phyloP scores from a whole-genome alignment of 2,113 vertebrate genomes.

The Serilophus lunatus region DNA sequence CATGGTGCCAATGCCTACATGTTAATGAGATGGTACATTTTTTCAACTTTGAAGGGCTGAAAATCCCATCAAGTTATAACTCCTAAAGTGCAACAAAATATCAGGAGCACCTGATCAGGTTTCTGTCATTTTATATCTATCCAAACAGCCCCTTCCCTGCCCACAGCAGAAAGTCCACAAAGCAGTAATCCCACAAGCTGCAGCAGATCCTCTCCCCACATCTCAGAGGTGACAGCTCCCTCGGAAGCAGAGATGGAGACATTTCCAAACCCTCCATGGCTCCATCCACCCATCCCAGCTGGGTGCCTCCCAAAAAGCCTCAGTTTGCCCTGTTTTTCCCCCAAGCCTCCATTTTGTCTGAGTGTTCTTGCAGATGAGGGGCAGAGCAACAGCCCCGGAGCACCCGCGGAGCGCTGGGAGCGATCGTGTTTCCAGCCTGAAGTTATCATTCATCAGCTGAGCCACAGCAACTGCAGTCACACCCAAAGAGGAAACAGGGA shows the following conservation, averaged over 20 bases:
- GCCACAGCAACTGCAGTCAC: neutral
- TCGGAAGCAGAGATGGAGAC: neutral
- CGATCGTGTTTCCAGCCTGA: neutral
- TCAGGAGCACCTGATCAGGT: neutral
- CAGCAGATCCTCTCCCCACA: neutral
- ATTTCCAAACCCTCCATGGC: neutral
- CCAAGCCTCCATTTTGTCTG: neutral
- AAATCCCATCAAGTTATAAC: neutral
- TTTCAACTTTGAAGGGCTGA: neutral
- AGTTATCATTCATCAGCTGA: constrained; percentile 15
- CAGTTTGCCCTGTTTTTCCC: rapidly evolving
- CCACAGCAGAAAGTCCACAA: neutral
- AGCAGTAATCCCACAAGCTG: neutral
- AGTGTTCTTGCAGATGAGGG: neutral
- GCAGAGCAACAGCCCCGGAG: neutral
- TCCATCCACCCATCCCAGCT: neutral
- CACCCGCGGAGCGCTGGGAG: neutral
- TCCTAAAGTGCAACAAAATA: neutral
- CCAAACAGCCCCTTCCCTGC: neutral
- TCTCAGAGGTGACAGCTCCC: neutral
- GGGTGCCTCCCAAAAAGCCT: neutral
- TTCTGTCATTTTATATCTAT: neutral
- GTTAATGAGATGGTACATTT: neutral
- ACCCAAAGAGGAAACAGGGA: neutral
- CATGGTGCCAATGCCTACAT: neutral